Conservation (phyloP, 2,113 vertebrate species). For the Gambusia affinis region DNA sequence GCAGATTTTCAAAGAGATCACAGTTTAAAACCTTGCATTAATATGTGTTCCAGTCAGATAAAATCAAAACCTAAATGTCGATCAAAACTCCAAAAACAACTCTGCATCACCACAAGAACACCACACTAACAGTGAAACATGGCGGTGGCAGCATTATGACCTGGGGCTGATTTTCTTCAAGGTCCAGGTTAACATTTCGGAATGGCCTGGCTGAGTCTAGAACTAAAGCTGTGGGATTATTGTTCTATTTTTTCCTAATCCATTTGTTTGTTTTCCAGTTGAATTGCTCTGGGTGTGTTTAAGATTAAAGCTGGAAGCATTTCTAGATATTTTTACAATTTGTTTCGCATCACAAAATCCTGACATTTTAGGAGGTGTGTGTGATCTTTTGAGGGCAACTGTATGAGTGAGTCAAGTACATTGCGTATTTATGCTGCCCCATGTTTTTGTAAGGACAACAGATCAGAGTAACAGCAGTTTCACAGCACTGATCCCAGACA, state of each 20-base stretch:
- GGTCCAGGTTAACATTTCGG: neutral
- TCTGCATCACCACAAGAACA: neutral
- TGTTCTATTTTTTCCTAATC: neutral
- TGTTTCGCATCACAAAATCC: neutral
- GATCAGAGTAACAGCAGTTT: constrained; percentile 45
- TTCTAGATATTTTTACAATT: neutral
- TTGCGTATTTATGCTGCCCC: constrained; percentile 35
- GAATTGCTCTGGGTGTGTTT: neutral
- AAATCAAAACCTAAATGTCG: neutral
- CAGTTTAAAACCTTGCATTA: neutral
- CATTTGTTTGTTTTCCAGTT: neutral
- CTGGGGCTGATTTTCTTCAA: neutral
- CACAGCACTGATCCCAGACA: constrained; percentile 62
- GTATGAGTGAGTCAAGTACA: constrained; percentile 3
- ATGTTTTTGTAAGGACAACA: constrained; percentile 27
- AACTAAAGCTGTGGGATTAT: neutral
- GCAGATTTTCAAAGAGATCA: neutral
- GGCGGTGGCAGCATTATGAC: neutral
- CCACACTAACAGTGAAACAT: neutral
- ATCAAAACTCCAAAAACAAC: neutral
- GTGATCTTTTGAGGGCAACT: neutral
- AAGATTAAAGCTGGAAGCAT: neutral
- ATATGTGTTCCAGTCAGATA: neutral
- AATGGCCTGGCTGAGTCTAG: neutral
- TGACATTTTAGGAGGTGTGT: neutral